Conservation (phyloP, 2,888 invertebrate genomes). For the Drosophila emarginata region DNA sequence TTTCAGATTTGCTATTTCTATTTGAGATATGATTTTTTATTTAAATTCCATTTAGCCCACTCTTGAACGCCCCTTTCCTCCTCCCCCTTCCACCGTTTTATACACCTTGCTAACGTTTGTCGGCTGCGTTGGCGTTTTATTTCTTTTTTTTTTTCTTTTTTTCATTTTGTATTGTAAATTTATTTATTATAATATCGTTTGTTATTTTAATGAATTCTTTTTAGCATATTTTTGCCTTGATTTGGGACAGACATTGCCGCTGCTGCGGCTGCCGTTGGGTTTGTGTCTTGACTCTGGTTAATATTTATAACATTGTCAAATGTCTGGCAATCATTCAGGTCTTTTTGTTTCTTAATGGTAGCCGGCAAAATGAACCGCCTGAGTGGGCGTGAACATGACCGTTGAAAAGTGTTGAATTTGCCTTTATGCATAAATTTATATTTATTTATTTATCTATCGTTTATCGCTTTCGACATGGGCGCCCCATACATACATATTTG, state of each 20-base stretch:
- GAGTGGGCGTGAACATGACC: constrained; percentile 67
- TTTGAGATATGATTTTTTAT: constrained; percentile 47
- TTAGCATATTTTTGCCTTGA: constrained; percentile 41
- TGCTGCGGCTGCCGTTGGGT: constrained; percentile 28
- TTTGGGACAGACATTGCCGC: constrained; percentile 22
- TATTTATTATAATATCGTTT: constrained; percentile 61
- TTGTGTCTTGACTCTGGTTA: constrained; percentile 43
- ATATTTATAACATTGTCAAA: constrained; percentile 66
- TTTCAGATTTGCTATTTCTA: constrained; percentile 3
- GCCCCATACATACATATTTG: constrained; percentile 44
- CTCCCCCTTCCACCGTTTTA: no score
- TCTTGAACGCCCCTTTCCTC: background rate
- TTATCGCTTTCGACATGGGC: constrained; percentile 45
- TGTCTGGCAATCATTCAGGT: constrained; percentile 43
- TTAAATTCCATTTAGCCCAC: constrained; percentile 60
- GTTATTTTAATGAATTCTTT: constrained; percentile 74
- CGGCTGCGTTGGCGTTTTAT: constrained; percentile 42
- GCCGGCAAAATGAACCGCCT: constrained; percentile 36
- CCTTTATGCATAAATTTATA: constrained; percentile 66
- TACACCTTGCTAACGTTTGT: constrained; percentile 9
- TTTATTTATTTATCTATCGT: constrained; percentile 63
- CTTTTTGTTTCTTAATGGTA: constrained; percentile 40
- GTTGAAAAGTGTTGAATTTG: constrained; percentile 67
- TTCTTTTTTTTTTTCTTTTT: constrained; percentile 11
- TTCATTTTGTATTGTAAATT: constrained; percentile 42